A percentile compares a stretch with the other conserved stretches of the same genome.
Conservation (phyloP, 2,113 vertebrate species). For the mouse (Mus musculus) region GRCm39 chr1:190318001-190318500, state of each 20-base stretch:
- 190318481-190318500: background rate
- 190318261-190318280: background rate
- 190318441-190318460: background rate
- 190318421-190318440: background rate
- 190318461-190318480: conserved; percentile 17
- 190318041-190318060: background rate
- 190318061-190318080: background rate
- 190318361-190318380: background rate
- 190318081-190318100: background rate
- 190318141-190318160: too few relatives aligned
- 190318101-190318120: background rate
- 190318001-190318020: background rate
- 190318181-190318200: background rate
- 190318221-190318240: too few relatives aligned
- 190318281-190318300: background rate
- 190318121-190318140: background rate
- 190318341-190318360: background rate
- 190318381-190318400: background rate
- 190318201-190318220: too few relatives aligned
- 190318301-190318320: background rate
- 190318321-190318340: background rate
- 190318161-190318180: too few relatives aligned
- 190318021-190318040: background rate
- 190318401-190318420: background rate
- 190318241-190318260: background rate